A percentile compares a stretch with the other conserved stretches of the same genome.
These are phyloP conservation scores for Macaca mulatta DNA, from an alignment of 2,113 vertebrate genomes.

Conservation along the genomic window DNA sequence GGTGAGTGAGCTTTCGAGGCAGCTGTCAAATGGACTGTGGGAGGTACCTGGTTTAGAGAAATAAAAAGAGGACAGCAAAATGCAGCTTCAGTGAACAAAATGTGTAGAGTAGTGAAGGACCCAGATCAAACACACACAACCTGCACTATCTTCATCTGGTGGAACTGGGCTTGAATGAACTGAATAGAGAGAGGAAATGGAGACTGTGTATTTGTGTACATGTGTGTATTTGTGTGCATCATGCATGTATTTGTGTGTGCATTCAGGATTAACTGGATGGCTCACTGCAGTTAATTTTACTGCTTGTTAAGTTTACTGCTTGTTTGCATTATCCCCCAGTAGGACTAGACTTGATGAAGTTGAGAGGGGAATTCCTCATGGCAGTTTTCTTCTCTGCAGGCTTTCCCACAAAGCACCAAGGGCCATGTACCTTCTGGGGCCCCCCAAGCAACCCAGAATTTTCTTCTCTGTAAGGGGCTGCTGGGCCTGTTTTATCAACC, in stretches of 20 bases:
- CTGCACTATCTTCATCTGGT: not conserved
- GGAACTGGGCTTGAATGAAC: not conserved
- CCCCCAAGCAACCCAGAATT: not conserved
- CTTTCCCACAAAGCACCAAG: not conserved
- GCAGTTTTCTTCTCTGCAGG: not conserved
- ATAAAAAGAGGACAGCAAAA: not conserved
- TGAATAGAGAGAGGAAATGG: not conserved
- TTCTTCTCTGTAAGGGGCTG: not conserved
- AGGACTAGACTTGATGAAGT: no score
- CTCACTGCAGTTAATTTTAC: no score
- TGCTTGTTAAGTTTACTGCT: not conserved
- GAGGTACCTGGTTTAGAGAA: not conserved
- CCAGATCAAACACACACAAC: not conserved
- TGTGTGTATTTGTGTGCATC: no score
- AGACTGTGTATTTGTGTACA: rapidly evolving
- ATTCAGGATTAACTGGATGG: rapidly evolving
- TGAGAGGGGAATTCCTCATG: not conserved
- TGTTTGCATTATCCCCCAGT: not conserved
- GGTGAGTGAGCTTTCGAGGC: not conserved
- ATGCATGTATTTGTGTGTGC: not conserved
- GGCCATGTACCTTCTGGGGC: not conserved
- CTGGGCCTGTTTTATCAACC: no score
- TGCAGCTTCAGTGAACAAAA: not conserved
- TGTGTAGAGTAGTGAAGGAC: rapidly evolving
- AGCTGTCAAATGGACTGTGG: not conserved